Conservation (phyloP, 2,797 vertebrate genomes). For the Lacerta viridis region DNA sequence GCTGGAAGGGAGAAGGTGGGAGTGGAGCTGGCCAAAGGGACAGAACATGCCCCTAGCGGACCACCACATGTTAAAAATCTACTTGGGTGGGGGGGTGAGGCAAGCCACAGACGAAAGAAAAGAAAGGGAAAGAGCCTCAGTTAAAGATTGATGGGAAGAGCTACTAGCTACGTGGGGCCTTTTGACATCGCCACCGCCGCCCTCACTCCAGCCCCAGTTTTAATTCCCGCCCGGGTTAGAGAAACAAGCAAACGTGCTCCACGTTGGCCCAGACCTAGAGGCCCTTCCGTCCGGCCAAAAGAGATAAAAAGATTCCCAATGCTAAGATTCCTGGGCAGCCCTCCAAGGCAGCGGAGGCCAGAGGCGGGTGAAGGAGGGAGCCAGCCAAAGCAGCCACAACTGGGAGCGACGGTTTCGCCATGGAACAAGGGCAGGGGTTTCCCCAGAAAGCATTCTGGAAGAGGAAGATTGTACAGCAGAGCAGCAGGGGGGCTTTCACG, state of each 20-base stretch:
- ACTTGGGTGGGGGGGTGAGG: not conserved
- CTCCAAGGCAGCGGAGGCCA: conserved; percentile 7
- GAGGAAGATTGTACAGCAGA: too few species aligned
- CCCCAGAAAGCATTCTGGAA: not conserved
- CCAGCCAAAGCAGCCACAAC: not conserved
- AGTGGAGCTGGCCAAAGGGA: too few species aligned
- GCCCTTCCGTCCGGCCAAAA: not conserved
- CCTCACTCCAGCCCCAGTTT: not conserved
- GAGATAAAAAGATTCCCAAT: conserved; percentile 4
- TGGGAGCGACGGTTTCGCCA: too few species aligned
- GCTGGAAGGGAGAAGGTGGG: too few species aligned
- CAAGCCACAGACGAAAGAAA: not conserved
- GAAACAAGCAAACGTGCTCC: not conserved
- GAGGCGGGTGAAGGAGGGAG: not conserved
- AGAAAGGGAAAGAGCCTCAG: not conserved
- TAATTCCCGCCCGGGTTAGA: not conserved
- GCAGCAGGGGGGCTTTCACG: not conserved
- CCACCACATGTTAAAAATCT: conserved; percentile 21
- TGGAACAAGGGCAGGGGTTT: conserved; percentile 7
- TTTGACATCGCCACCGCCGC: not conserved
- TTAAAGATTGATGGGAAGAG: not conserved
- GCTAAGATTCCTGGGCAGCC: not conserved
- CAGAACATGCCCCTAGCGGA: not conserved
- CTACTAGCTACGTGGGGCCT: not conserved
- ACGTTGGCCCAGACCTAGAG: not conserved